Percentiles rank a stretch among this genome's conserved stretches.
Conservation (phyloP, 2,888 invertebrate species). For the Nipponacmea schrenckii region DNA sequence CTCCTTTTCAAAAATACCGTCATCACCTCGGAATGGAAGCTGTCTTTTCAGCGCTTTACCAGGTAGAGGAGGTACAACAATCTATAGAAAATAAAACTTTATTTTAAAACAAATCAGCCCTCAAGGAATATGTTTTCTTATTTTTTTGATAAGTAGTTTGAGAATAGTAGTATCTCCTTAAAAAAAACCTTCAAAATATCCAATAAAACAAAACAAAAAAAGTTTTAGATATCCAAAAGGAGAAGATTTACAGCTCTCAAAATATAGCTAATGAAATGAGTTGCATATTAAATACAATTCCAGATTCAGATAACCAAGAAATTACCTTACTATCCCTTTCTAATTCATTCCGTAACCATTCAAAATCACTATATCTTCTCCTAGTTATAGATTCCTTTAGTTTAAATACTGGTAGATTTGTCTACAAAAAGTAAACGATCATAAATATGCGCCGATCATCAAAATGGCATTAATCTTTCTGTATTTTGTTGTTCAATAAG, state of each 20-base stretch:
- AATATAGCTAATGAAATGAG: no score
- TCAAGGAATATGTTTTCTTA: no score
- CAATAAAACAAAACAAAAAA: no score
- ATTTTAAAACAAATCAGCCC: not conserved
- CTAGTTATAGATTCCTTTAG: slow-evolving; percentile 98
- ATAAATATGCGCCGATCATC: not conserved
- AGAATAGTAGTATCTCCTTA: no score
- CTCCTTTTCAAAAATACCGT: slow-evolving; percentile 99
- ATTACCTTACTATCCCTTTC: slow-evolving; percentile 97
- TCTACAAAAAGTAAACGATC: slow-evolving; percentile 73
- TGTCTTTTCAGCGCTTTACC: slow-evolving; percentile 99
- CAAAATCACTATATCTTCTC: slow-evolving; percentile 98
- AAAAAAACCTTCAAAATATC: no score
- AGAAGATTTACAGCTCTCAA: no score
- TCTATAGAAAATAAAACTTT: slow-evolving; percentile 72
- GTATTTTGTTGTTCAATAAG: no score
- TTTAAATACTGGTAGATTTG: slow-evolving; percentile 99
- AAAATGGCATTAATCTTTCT: not conserved
- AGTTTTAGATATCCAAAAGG: no score
- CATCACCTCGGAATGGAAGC: slow-evolving; percentile 97
- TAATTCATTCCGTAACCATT: slow-evolving; percentile 98
- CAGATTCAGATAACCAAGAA: not conserved
- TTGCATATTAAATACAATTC: no score
- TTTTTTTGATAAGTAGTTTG: no score
- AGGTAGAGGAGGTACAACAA: slow-evolving; percentile 97